A percentile compares a stretch with the other conserved stretches of the same genome.
phyloP scores from a whole-genome alignment of 2,888 invertebrate species.

The Phragmatobia fuliginosa region DNA sequence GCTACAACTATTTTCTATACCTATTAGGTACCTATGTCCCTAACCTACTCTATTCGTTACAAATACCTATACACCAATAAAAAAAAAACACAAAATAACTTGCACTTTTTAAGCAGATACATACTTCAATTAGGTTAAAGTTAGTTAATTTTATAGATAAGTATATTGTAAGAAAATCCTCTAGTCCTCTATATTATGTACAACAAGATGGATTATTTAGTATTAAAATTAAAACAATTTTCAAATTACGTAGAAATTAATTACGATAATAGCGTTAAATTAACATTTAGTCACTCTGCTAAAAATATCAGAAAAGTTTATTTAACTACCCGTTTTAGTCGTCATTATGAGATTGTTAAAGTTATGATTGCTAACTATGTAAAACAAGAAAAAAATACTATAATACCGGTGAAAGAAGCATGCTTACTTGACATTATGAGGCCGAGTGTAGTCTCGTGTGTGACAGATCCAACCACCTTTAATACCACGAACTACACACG shows the following conservation, averaged over 20 bases:
- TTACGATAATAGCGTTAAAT: not conserved
- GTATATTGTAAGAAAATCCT: not conserved
- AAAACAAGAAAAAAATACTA: conserved; percentile 12
- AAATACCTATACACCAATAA: too few species aligned
- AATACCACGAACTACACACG: conserved; percentile 79
- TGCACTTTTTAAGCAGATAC: not conserved
- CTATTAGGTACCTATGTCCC: too few species aligned
- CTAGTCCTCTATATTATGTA: not conserved
- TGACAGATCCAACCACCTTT: conserved; percentile 81
- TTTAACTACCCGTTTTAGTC: conserved; percentile 19
- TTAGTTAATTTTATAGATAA: not conserved
- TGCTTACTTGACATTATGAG: conserved; percentile 83
- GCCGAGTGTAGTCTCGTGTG: conserved; percentile 79
- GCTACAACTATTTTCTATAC: too few species aligned
- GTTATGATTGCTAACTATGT: conserved; percentile 7
- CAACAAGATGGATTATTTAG: not conserved
- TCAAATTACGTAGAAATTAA: not conserved
- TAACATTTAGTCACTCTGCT: not conserved
- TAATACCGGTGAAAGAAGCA: conserved; percentile 31
- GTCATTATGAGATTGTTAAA: not conserved
- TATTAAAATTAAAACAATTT: not conserved
- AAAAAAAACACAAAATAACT: not conserved
- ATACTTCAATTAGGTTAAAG: not conserved
- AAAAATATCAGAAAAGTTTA: conserved; percentile 2
- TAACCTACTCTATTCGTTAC: not conserved